Base-by-base conservation (phyloP, 2,797 vertebrate species). In the Gymnopithys bicolor region DNA sequence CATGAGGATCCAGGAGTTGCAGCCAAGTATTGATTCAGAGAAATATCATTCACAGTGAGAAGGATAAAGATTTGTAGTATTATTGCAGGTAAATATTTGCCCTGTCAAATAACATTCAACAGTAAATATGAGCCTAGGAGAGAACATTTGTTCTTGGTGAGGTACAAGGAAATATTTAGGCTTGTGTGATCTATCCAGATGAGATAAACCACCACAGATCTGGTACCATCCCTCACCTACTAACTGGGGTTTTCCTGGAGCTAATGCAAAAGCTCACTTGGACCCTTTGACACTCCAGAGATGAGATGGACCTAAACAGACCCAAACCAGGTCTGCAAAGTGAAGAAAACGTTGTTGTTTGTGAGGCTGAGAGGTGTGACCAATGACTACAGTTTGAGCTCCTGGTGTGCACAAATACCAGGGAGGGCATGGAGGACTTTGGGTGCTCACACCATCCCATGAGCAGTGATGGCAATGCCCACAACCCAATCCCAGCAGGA, bases 61-160 rank as follows among this genome's bases (percentile, higher is more conserved):
- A 92, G 76, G 91, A 94, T 11, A 67, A 87, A 95, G 85, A 94
- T 96, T 93, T 94, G 91, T 84, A 73, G 88, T 78, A 91, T 96
- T 96, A 97, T 66, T 96, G 93, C 89, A 94, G 85, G 96, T 96
- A 97, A 97, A 97, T 96, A 97, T 97, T 97, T 96, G 95, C 71
- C 84, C 92, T 95, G 94, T 84, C 94, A 96, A 92, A 97, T 95
- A 95, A 85, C 93, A 91, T 86, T 90, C 89, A 53, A 46, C 67
- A 81, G 85, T 89, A 97, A 96, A 96, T 83, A 94, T 0, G 7
- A 92, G 79, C 69, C 73, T 76, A 87, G 89, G 84, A 94, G 82
- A 83, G 95, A 97, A 95, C 94, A 94, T 96, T 93, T 94, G 89
- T 94, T 95, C 94, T 76, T 62, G 90, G 89, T 79, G 73, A 80